phyloP scores from a whole-genome alignment of 2,113 vertebrate species.

The Enhydra lutris region DNA sequence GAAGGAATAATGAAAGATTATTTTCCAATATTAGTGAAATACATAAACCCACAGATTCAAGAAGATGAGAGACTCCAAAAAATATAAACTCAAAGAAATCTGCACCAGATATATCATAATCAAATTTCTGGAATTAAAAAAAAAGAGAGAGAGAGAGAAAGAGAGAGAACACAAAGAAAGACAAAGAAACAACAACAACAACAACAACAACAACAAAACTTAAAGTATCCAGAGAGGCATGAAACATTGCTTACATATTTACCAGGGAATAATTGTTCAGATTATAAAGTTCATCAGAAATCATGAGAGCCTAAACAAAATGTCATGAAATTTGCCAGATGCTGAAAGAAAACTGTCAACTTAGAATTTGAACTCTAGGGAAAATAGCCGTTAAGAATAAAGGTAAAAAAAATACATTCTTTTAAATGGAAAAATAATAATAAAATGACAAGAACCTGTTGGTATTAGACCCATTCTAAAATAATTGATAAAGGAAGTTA shows the following conservation, averaged over 20 bases:
- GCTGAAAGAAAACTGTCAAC: neutral
- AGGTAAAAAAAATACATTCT: neutral
- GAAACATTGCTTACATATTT: neutral
- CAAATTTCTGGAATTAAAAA: neutral
- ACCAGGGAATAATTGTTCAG: neutral
- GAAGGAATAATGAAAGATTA: neutral
- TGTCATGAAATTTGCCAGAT: neutral
- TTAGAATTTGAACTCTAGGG: neutral
- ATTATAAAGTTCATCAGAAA: neutral
- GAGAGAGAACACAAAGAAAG: too few species aligned
- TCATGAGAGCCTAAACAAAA: neutral
- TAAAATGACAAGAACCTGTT: neutral
- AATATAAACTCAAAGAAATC: neutral
- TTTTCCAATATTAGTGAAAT: neutral
- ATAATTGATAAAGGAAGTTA: neutral
- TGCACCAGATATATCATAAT: neutral
- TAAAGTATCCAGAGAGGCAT: neutral
- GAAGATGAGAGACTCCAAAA: neutral
- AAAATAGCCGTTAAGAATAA: neutral
- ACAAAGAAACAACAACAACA: too few species aligned
- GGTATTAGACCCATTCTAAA: neutral
- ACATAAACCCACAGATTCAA: neutral
- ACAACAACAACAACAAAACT: too few species aligned
- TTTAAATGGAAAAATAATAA: neutral
- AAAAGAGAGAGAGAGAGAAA: neutral